Evolutionary conservation across 2,888 invertebrate species (phyloP), one percentile per base, ranked within the genome.

Genomic region (Tetranychus truncatus): DNA sequence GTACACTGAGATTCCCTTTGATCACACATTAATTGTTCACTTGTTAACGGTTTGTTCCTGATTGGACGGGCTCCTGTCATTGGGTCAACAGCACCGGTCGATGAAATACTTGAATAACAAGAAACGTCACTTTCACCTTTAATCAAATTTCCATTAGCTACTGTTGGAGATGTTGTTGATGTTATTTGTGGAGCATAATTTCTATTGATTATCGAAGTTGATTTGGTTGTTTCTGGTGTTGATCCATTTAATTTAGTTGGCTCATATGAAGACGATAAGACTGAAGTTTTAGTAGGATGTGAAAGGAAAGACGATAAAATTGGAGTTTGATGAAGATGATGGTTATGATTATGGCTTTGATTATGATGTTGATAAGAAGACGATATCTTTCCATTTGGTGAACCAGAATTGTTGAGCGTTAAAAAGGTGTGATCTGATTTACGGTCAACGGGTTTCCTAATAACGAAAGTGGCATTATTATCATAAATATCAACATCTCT

Each of bases 61-160:
- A 34, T 34, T 34, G 34, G 34, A 34, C 34, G 34, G 34, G 3
- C 5, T 34, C 34, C 34, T 34, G 34, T 34, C 34, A 34, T 34
- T 34, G 34, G 34, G 34, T 34, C 34, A 55, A 15, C 55, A 6
- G 7, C 55, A 7, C 11, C 55, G 15, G 55, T 8, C 15, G 55
- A 55, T 55, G 55, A 55, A 55, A 55, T 55, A 55, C 55, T 55
- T 55, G 55, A 55, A 55, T 55, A 55, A 55, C 55, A 55, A 55
- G 55, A 55, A 15, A 55, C 55, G 55, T 55, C 55, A 55, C 55
- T 55, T 55, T 55, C 55, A 55, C 55, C 55, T 55, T 55, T 55
- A 55, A 55, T 55, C 15, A 55, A 55, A 55, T 55, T 55, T 55
- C 55, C 55, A 55, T 55, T 55, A 15, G 55, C 55, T 9, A 7